Conservation (phyloP, 2,113 vertebrate genomes). For the Oostethus manadensis region DNA sequence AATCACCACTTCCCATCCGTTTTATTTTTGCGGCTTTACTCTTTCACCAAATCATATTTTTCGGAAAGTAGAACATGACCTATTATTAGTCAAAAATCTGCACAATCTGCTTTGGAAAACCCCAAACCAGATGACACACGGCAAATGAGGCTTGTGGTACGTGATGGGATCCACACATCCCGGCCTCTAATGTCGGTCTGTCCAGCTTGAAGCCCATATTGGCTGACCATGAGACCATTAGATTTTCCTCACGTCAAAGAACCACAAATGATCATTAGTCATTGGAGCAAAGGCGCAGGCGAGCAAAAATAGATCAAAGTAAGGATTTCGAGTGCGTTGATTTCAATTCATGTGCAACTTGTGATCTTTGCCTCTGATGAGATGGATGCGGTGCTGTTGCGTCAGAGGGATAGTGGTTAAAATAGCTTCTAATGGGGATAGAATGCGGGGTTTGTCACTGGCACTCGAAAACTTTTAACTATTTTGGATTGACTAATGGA, state of each 20-base stretch:
- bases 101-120: too few relatives aligned
- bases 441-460: slow-evolving; percentile 16
- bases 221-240: slow-evolving; percentile 1
- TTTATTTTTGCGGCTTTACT: too few relatives aligned
- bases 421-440: slow-evolving; percentile 52
- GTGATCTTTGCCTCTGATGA: slow-evolving; percentile 48
- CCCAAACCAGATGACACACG: too few relatives aligned
- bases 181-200: too few relatives aligned
- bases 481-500: slow-evolving; percentile 27
- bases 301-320: slow-evolving; percentile 68
- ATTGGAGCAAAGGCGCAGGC: slow-evolving; percentile 33
- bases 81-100: too few relatives aligned
- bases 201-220: too few relatives aligned
- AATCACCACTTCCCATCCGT: too few relatives aligned
- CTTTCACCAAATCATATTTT: too few relatives aligned
- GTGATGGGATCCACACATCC: too few relatives aligned
- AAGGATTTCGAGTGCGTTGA: slow-evolving; percentile 33
- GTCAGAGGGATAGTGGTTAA: slow-evolving; percentile 55
- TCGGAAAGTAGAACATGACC: too few relatives aligned
- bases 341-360: slow-evolving; percentile 48
- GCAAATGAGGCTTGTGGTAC: too few relatives aligned
- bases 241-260: slow-evolving; percentile 36
- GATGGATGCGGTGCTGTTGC: slow-evolving; percentile 45
- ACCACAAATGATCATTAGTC: slow-evolving; percentile 57
- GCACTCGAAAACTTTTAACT: slow-evolving; percentile 36